These are phyloP conservation scores for Sthenelais limicola DNA, from an alignment of 2,888 invertebrate genomes.

Conservation along the genomic window DNA sequence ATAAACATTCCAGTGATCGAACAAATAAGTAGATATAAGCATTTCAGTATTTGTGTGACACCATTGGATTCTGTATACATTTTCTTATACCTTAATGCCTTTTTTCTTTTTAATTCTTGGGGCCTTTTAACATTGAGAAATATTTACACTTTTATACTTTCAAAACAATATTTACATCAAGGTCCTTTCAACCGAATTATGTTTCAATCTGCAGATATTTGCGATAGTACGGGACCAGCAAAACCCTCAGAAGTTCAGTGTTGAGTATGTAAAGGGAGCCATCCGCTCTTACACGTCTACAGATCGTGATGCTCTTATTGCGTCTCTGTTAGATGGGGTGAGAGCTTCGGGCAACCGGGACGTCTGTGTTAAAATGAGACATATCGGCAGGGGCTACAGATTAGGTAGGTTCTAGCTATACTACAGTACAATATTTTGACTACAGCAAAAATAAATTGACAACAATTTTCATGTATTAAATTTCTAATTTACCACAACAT, in stretches of 20 bases:
- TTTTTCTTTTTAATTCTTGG: no score
- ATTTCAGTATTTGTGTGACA: no score
- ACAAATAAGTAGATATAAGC: no score
- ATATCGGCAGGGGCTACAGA: conserved; percentile 88
- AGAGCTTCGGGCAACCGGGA: conserved; percentile 97
- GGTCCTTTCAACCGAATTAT: no score
- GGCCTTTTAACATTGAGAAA: no score
- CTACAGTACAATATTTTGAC: background rate
- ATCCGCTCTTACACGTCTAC: conserved; percentile 91
- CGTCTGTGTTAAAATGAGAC: conserved; percentile 91
- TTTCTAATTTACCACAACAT: background rate
- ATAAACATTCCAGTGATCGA: no score
- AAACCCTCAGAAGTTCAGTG: conserved; percentile 92
- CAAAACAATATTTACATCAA: no score
- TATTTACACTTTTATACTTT: no score
- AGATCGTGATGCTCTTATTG: conserved; percentile 95
- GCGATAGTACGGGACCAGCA: conserved; percentile 90
- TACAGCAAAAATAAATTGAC: background rate
- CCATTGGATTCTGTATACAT: no score
- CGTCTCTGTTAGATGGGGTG: conserved; percentile 95
- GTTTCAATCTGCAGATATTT: conserved; percentile 83
- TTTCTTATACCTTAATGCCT: no score
- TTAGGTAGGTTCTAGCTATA: conserved; percentile 72
- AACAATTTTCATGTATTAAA: background rate
- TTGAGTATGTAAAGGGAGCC: conserved; percentile 95